Evolutionary conservation across 2,888 invertebrate genomes (phyloP), one percentile per base, ranked within the genome.

Genomic region (Oxytorus armatus): DNA sequence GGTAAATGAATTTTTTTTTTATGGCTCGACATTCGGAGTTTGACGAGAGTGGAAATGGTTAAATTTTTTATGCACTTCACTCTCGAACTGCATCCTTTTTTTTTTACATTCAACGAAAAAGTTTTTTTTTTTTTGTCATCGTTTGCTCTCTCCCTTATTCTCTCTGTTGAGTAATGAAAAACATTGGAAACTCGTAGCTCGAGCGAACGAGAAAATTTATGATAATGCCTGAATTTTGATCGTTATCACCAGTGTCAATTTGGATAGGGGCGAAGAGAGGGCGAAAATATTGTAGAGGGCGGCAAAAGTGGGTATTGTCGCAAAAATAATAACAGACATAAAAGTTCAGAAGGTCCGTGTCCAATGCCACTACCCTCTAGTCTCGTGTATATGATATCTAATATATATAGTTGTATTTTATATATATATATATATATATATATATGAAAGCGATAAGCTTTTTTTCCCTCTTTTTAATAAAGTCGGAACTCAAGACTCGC

Each of bases 381-480:
- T 16, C 25, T 36, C 55, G 21, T 10, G 33, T 66, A 29, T 29
- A 72, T 33, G 25, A 49, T 72, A 11, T 10, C 36, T 16, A n/a
- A n/a, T n/a, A 59, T 51, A 49, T 14, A 44, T 44, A 1, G 33
- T 3, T 33, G 5, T 29, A 39, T 36, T 36, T 8, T 10, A 36
- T 53, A 33, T 18, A 65, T 51, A 66, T 47, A 47, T 66, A 39
- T 65, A 16, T 18, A 36, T 57, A 36, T 29, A 8, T 10, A 47
- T n/a, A 36, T 53, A 63, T 66, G 65, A 77, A 79, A 74, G 57
- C 63, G 74, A 74, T 73, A 69, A 79, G 0, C 33, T 55, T 44
- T 16, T 74, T 68, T 78, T 51, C 55, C 49, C 29, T 47, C 23
- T 73, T 78, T 78, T 78, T 73, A 78, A 78, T 78, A 78, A 78